A percentile compares a stretch with the other conserved stretches of the same genome.
Evolutionary conservation across 2,113 vertebrate species (phyloP).

Genomic region (Sialia sialis): DNA sequence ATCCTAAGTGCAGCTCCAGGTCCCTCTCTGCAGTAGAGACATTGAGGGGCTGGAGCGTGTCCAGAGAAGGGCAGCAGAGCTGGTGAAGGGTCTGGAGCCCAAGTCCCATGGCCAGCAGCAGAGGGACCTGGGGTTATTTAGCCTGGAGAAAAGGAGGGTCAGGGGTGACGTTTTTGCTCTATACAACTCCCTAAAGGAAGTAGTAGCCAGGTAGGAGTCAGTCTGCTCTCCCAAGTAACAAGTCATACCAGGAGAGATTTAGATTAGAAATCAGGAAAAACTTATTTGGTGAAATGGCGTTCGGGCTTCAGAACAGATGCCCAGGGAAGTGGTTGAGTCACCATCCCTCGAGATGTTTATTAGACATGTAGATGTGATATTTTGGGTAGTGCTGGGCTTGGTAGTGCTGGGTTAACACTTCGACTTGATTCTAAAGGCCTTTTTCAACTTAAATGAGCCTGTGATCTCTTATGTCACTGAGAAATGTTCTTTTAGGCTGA

Average conservation of each 20-base stretch:
- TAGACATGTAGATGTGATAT: neutral
- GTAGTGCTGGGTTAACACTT: neutral
- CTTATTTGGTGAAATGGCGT: neutral
- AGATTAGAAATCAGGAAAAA: neutral
- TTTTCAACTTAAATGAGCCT: neutral
- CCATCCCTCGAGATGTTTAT: neutral
- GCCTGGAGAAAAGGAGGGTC: neutral
- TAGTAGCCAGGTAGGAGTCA: neutral
- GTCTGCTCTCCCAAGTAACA: neutral
- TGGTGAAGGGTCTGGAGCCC: neutral
- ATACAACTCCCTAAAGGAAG: neutral
- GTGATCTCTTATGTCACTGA: neutral
- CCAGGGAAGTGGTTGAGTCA: neutral
- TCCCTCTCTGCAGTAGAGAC: too few species aligned
- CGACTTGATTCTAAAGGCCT: neutral
- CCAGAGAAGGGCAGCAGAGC: neutral
- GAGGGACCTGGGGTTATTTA: neutral
- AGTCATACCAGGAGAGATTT: neutral
- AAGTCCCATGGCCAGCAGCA: neutral
- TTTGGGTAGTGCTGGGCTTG: neutral
- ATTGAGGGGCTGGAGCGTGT: rapidly evolving
- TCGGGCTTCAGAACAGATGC: neutral
- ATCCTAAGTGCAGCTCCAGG: neutral
- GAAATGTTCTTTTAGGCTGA: rapidly evolving
- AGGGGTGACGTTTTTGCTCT: neutral